phyloP scores from a whole-genome alignment of 1,140 invertebrate species.

The Neuroterus valhalla region DNA sequence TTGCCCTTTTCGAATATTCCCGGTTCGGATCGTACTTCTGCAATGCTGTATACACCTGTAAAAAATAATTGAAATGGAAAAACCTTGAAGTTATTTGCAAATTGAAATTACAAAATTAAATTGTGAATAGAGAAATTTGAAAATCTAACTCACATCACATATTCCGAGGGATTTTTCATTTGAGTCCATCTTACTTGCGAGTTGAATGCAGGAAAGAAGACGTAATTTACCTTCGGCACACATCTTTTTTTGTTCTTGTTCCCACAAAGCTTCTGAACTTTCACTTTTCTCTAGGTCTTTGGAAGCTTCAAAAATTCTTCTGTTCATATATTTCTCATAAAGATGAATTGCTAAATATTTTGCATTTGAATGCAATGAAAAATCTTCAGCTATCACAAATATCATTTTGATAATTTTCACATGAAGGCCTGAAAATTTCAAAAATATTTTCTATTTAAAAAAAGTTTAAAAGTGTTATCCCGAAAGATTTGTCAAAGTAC shows the following conservation, averaged over 20 bases:
- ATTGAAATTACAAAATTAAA: slow-evolving; percentile 21
- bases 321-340: slow-evolving; percentile 64
- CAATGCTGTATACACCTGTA: slow-evolving; percentile 53
- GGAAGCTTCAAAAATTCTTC: slow-evolving; percentile 58
- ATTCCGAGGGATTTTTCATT: slow-evolving; percentile 48
- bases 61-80: slow-evolving; percentile 1
- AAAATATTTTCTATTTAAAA: slow-evolving; percentile 20
- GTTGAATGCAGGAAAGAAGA: slow-evolving; percentile 63
- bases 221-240: slow-evolving; percentile 51
- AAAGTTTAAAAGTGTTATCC: slow-evolving; percentile 18
- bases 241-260: slow-evolving; percentile 41
- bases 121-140: slow-evolving; percentile 22
- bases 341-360: slow-evolving; percentile 66
- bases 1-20: slow-evolving; percentile 45
- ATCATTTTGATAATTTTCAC: slow-evolving; percentile 52
- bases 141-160: slow-evolving; percentile 52
- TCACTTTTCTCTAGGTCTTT: slow-evolving; percentile 20
- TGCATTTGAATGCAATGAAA: slow-evolving; percentile 52
- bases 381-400: slow-evolving; percentile 57
- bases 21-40: slow-evolving; percentile 46
- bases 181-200: slow-evolving; percentile 66
- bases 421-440: slow-evolving; percentile 53
- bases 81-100: neutral
- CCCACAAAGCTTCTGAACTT: slow-evolving; percentile 39
- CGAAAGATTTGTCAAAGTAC: neutral